Base-by-base conservation (phyloP, 1,140 invertebrate species). In the Anastatus disparis region DNA sequence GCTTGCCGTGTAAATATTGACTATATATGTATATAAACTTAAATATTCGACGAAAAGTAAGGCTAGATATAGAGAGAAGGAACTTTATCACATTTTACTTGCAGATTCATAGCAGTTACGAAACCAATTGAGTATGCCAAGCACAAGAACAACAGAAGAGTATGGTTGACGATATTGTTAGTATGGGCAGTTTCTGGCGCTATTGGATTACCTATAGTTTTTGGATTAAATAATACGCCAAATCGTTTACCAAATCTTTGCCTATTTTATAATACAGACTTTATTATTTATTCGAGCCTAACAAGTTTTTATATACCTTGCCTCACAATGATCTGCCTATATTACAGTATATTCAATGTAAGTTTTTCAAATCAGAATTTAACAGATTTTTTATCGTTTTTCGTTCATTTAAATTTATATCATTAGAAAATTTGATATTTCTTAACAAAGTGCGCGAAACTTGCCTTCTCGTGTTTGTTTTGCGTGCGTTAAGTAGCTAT, bases 231-330 rank as follows among this genome's bases (percentile, higher is more conserved):
- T 87, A 93, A 95, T 81, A 96, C 94, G 1, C 92, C 93, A 4
- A 88, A 94, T 82, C 87, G 93, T 62, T 86, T 90, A 77, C 89
- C 90, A 52, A 90, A 93, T 80, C 89, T 93, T 73, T 99, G 97
- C 87, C 88, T 95, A 64, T 99, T 99, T 89, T 98, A 98, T 87
- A 99, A 99, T 87, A 93, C 94, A 53, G 94, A 99, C 87, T 99
- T 99, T 84, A 95, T 99, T 79, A 94, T 99, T 75, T 97, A 97
- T 85, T 99, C 97, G 12, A 99, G 97, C 48, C 89, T 99, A 76
- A 95, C 94, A 62, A 99, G 97, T 74, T 99, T 99, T 90, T 99
- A 99, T 85, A 98, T 99, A 80, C 98, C 98, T 6, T 99, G 97
- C 85, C 92, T 98, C 78, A 96, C 98, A 78, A 99, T 99, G 97